These are phyloP conservation scores for Lacerta agilis DNA, from an alignment of 2,797 vertebrate species.

Conservation along the genomic window DNA sequence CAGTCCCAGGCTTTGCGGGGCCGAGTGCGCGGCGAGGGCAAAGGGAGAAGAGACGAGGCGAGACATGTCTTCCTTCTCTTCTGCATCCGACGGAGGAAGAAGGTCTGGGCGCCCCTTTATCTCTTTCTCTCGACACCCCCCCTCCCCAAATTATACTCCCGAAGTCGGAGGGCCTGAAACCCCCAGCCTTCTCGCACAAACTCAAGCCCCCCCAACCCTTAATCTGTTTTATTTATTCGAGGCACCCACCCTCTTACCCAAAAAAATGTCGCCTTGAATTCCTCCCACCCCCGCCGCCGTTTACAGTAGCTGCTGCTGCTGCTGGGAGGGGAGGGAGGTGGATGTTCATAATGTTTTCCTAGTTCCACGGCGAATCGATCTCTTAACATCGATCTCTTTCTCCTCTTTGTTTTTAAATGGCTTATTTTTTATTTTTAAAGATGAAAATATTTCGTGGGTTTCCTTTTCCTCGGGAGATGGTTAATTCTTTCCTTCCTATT, in stretches of 20 bases:
- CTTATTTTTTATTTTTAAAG: not conserved
- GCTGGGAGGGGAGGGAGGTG: not conserved
- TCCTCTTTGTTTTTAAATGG: constrained; percentile 18
- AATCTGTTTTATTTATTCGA: not conserved
- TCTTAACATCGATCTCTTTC: not conserved
- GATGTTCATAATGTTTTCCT: not conserved
- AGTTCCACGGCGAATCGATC: not conserved
- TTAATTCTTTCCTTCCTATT: constrained; percentile 12
- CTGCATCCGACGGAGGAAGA: constrained; percentile 36
- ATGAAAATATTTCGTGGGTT: not conserved
- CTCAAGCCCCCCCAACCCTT: not conserved
- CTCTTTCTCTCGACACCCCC: constrained; percentile 39
- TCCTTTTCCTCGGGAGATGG: not conserved
- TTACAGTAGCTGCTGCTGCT: constrained; percentile 21
- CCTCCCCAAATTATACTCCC: not conserved
- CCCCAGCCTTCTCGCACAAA: too few relatives aligned
- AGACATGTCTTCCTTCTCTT: constrained; percentile 22
- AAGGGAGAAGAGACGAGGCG: constrained; percentile 28
- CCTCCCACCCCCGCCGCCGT: not conserved
- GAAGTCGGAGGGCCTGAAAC: not conserved
- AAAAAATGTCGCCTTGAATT: not conserved
- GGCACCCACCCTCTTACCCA: not conserved
- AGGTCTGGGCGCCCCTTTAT: constrained; percentile 22
- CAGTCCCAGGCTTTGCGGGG: constrained; percentile 68
- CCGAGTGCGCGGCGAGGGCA: constrained; percentile 56